Evolutionary conservation across 2,888 invertebrate genomes (phyloP).

Genomic region (Sesia bembeciformis): DNA sequence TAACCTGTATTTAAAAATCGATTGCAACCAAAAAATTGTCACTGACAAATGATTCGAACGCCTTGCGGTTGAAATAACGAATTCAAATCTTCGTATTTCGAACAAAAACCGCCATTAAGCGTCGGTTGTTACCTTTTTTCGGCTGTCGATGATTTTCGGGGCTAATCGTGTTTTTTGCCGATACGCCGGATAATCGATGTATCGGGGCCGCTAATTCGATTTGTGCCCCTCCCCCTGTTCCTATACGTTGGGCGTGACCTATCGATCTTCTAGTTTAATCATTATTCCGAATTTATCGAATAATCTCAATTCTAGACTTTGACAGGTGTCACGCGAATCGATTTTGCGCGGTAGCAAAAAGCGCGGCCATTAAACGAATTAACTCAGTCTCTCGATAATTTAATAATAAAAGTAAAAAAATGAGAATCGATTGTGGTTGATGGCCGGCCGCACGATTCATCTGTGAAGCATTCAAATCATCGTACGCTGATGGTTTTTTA

Average conservation of each 20-base stretch:
- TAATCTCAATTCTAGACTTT: not conserved
- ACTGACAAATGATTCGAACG: conserved; percentile 74
- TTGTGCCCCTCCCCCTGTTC: conserved; percentile 58
- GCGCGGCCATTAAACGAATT: not conserved
- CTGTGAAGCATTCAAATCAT: conserved; percentile 64
- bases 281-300: conserved; percentile 17
- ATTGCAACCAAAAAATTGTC: conserved; percentile 73
- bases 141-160: conserved; percentile 66
- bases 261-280: conserved; percentile 56
- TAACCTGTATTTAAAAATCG: conserved; percentile 74
- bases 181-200: conserved; percentile 66
- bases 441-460: conserved; percentile 54
- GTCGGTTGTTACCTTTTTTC: conserved; percentile 64
- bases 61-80: conserved; percentile 72
- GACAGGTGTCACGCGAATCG: conserved; percentile 5
- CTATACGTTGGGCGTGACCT: conserved; percentile 59
- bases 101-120: conserved; percentile 72
- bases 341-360: conserved; percentile 18
- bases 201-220: conserved; percentile 67
- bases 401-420: conserved; percentile 51
- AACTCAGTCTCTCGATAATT: conserved; percentile 45
- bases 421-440: conserved; percentile 69
- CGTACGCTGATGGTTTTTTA: conserved; percentile 74
- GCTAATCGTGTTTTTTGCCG: conserved; percentile 71
- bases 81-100: conserved; percentile 71